Evolutionary conservation across 35 echinoderm and acorn worm genomes (phyloP), one percentile per base, ranked within the genome.

Genomic region (Diadema setosum): DNA sequence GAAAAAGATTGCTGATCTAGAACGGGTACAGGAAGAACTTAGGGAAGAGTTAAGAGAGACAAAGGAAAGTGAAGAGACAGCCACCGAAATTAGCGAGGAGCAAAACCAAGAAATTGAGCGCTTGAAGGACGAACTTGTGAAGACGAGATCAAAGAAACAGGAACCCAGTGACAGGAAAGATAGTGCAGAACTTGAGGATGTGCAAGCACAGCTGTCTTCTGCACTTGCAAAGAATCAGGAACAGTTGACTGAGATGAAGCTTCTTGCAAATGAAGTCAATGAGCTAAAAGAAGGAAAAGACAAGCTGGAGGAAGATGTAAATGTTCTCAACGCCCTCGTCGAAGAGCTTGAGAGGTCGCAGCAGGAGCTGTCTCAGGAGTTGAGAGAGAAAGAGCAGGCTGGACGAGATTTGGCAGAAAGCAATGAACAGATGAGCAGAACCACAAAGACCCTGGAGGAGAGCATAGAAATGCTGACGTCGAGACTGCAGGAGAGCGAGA

Each of bases 361-460:
- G 48, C 25, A 20, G 34, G 44, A 78, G 24, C 14, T 78, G 4
- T 41, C 15, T 42, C 35, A 86, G 30, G 81, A 70, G 37, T 81
- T 67, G 65, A 35, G 69, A 16, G 39, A 39, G n/a, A 65, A 46
- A 83, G 75, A 90, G 37, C 55, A 45, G 24, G 44, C 75, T 29
- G 39, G 48, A 39, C 33, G 42, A 75, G 48, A 75, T 15, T 20
- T 45, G 5, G 39, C 20, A 34, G 36, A 15, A 35, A 36, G 30
- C 18, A 83, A 50, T 35, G 56, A 40, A 75, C 32, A 82, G 41
- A 58, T 91, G 12, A 39, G 74, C 39, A 70, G 80, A 35, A 84
- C 27, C 29, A 50, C 85, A 39, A 75, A 89, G 26, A 80, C 91
- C 31, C 85, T 98, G 37, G 84, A 94, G 49, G 84, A 87, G 43